A percentile compares a stretch with the other conserved stretches of the same genome.
Conservation (phyloP, 2,113 vertebrate species). For the Lamprotornis superbus region DNA sequence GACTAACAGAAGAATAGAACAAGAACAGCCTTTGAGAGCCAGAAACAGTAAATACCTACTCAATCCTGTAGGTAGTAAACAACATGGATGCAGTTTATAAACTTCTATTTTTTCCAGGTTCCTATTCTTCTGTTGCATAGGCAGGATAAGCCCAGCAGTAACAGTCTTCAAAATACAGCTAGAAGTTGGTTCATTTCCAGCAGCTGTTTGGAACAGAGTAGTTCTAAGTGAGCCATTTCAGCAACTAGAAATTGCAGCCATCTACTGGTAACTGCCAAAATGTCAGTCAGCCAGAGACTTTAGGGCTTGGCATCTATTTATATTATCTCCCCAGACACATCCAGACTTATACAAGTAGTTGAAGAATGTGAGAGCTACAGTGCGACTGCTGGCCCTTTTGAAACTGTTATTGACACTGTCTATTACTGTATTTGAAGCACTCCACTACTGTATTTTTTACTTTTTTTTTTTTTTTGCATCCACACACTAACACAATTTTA, state of each 20-base stretch:
- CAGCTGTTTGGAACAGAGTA: constrained; percentile 22
- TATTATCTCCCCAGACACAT: constrained; percentile 37
- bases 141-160: background rate
- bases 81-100: background rate
- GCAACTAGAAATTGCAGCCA: constrained; percentile 64
- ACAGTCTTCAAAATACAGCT: background rate
- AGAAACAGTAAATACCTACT: background rate
- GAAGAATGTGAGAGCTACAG: background rate
- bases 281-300: constrained; percentile 37
- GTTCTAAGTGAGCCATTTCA: constrained; percentile 30
- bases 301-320: constrained; percentile 15
- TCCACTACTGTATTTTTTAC: background rate
- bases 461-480: background rate
- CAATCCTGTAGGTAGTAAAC: background rate
- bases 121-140: background rate
- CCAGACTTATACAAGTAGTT: constrained; percentile 13
- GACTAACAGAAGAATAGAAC: background rate
- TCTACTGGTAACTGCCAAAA: constrained; percentile 58
- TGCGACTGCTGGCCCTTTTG: background rate
- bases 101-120: background rate
- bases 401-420: background rate
- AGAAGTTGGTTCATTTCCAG: constrained; percentile 4
- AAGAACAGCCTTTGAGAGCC: background rate
- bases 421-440: background rate
- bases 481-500: background rate